A percentile compares a stretch with the other conserved stretches of the same genome.
Conservation (phyloP, 2,797 vertebrate species). For the Hephaestus fuliginosus region DNA sequence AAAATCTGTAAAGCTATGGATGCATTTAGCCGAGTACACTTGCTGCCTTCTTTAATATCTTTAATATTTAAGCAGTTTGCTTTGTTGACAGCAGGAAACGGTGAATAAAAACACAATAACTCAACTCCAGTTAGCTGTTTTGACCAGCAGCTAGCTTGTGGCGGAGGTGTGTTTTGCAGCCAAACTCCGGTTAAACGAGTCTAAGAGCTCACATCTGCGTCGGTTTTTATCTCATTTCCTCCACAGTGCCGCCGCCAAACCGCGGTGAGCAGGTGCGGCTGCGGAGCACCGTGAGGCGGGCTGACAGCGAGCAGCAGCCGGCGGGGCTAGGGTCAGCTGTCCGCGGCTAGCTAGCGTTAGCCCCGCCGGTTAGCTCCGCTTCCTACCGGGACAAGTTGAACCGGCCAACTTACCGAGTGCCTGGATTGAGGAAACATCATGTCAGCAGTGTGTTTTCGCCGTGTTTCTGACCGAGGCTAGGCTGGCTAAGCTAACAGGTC, state of each 20-base stretch:
- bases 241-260: accelerated
- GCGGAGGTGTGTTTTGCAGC: not conserved
- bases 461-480: slow-evolving; percentile 67
- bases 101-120: too few relatives aligned
- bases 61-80: not conserved
- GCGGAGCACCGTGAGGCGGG: slow-evolving; percentile 33
- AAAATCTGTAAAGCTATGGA: too few relatives aligned
- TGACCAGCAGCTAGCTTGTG: slow-evolving; percentile 44
- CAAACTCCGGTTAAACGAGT: not conserved
- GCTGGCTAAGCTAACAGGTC: slow-evolving; percentile 81
- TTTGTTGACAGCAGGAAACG: slow-evolving; percentile 11
- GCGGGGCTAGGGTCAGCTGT: slow-evolving; percentile 66
- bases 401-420: slow-evolving; percentile 91
- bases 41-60: not conserved
- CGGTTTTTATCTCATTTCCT: not conserved
- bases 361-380: slow-evolving; percentile 41
- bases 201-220: accelerated
- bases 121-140: slow-evolving; percentile 47
- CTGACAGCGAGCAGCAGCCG: slow-evolving; percentile 61
- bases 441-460: slow-evolving; percentile 85
- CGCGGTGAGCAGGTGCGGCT: not conserved
- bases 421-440: slow-evolving; percentile 99
- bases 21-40: not conserved
- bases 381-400: slow-evolving; percentile 58
- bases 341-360: slow-evolving; percentile 73